A percentile compares a stretch with the other conserved stretches of the same genome.
phyloP scores from a whole-genome alignment of 2,888 invertebrate species.

The Leptinotarsa haldemani region DNA sequence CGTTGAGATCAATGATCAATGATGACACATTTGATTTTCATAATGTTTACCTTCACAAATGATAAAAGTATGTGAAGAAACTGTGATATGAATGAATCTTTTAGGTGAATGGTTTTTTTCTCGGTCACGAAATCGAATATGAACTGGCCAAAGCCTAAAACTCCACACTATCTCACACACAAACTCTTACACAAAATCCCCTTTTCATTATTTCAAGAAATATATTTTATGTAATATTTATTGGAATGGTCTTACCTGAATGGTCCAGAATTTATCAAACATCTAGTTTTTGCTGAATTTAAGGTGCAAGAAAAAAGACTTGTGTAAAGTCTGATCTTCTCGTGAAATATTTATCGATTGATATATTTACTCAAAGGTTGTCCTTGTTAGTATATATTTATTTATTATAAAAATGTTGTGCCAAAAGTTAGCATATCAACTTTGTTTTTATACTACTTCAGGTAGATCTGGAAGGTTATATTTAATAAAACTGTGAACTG shows the following conservation, averaged over 20 bases:
- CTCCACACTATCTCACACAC: no score
- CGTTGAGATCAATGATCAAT: no score
- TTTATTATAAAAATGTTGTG: constrained; percentile 30
- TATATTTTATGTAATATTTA: background rate
- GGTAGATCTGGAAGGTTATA: constrained; percentile 15
- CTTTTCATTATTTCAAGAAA: no score
- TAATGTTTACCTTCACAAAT: no score
- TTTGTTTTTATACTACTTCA: constrained; percentile 32
- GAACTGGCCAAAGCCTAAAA: no score
- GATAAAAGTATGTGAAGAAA: no score
- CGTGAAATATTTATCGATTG: constrained; percentile 15
- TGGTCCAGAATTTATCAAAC: background rate
- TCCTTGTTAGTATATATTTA: constrained; percentile 19
- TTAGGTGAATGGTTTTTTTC: no score
- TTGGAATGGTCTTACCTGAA: constrained; percentile 1
- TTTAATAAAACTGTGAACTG: constrained; percentile 28
- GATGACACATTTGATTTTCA: no score
- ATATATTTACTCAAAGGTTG: constrained; percentile 25
- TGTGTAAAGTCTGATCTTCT: constrained; percentile 13
- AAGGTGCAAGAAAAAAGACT: constrained; percentile 20
- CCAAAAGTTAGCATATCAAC: constrained; percentile 36
- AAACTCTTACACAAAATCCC: no score
- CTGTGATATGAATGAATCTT: no score
- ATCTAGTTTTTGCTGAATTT: constrained; percentile 13
- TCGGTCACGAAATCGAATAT: no score